These are phyloP conservation scores for Equus quagga DNA, from an alignment of 2,113 vertebrate genomes.

Conservation along the genomic window DNA sequence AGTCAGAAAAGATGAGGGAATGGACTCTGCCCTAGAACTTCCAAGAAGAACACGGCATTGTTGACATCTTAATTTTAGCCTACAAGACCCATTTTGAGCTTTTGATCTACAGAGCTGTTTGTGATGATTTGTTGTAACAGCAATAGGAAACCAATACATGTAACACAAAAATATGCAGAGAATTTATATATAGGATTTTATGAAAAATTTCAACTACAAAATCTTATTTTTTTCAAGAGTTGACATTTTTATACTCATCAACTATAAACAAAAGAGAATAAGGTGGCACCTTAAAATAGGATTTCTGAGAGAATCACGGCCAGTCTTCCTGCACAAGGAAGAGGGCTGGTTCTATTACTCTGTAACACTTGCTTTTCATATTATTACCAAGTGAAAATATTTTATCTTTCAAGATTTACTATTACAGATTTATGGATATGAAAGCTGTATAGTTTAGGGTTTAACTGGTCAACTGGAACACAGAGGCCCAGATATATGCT, in stretches of 20 bases:
- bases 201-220: neutral
- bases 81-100: neutral
- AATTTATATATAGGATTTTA: neutral
- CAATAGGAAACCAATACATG: neutral
- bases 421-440: neutral
- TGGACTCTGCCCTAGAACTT: neutral
- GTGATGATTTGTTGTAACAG: neutral
- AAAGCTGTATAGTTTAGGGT: neutral
- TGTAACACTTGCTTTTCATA: neutral
- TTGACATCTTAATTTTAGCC: neutral
- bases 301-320: neutral
- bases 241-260: neutral
- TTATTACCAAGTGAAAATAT: neutral
- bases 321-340: no score
- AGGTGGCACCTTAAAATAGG: neutral
- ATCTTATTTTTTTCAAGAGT: neutral
- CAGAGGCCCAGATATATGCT: neutral
- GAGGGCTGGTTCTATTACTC: neutral
- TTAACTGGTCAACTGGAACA: neutral
- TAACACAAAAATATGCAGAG: neutral
- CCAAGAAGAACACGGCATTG: neutral
- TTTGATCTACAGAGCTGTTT: neutral
- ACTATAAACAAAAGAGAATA: neutral
- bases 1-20: neutral
- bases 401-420: neutral